Evolutionary conservation across 2,888 invertebrate species (phyloP), one percentile per base, ranked within the genome.

Genomic region (Xanthia togata): DNA sequence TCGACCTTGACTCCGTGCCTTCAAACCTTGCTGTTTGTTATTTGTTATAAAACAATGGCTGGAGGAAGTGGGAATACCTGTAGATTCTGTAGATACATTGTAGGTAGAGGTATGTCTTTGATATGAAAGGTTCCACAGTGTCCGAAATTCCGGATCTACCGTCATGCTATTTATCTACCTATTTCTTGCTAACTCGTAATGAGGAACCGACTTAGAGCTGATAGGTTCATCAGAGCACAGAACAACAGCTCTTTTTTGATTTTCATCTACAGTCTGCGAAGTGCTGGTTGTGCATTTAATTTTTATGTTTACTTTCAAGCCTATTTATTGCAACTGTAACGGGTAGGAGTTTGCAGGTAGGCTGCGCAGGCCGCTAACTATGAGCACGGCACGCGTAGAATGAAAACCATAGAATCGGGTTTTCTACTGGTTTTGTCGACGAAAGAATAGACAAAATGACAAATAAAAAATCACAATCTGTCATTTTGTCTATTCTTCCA

Each of bases 1-100:
- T 65, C 53, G 88, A 83, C 94, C 94, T 91, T 93, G 91, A 91
- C 92, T 89, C 80, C 84, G 80, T 87, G 82, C 57, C 72, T 84
- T 71, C 64, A 78, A 80, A 85, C 57, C 79, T 74, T 81, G 85
- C 80, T 82, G 55, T 85, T 73, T 84, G 73, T 62, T 79, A 72
- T 77, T 86, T 80, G 76, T 79, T 87, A 57, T 67, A 79, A 82
- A 81, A 88, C 87, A 88, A 89, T 89, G 41, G 79, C 2, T 60
- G 44, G 11, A 70, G 79, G 81, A 86, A 83, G 67, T 55, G 59
- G 74, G 75, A 83, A 74, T 70, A 69, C 41, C 23, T 68, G 41
- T 78, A 38, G 23, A 47, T 64, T 70, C n/a, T 31, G 35, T 55
- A n/a, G 57, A 68, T 62, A 55, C 23, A n/a, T 59, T 23, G 55